Evolutionary conservation across 2,888 invertebrate genomes (phyloP), one percentile per base, ranked within the genome.

Genomic region (Ochropleura leucogaster): DNA sequence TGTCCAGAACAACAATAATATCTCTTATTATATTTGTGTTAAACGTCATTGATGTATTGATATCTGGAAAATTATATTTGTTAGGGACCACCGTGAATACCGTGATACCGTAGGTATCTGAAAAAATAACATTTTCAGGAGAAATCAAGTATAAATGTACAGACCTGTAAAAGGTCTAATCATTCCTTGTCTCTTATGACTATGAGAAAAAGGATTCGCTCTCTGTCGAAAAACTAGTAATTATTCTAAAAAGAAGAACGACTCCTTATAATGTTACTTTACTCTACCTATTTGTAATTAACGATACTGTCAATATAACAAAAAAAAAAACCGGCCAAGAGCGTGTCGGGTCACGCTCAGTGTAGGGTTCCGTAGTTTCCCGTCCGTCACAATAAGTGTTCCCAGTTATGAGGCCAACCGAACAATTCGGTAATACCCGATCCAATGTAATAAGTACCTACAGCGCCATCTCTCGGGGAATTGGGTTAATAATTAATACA

Each of bases 1-100:
- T 47, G 20, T 20, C 16, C 51, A 63, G 49, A 14, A 62, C 20
- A 59, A 68, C 46, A 46, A 47, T 10, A 55, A 65, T 71, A 66
- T 49, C 46, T 69, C 20, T 62, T 18, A 40, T 69, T 46, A 42
- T 51, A 42, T 51, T 49, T 51, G 4, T 4, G 18, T 47, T 20
- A 46, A 14, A 59, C 40, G 44, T 60, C 20, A 46, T 30, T n/a
- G 3, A 46, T 40, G 12, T 30, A 30, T 46, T n/a, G 30, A 53
- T 60, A n/a, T 60, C 51, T 6, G 51, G 9, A 12, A 0, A 14
- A 30, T 30, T 44, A n/a, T n/a, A 55, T 40, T 44, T 16, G 18
- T 42, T 44, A 44, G 40, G 16, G 44, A 51, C 46, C 74, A 60
- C 49, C 67, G 9, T 64, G 49, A 12, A 40, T n/a, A n/a, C n/a